Evolutionary conservation across 1,140 invertebrate genomes (phyloP), one percentile per base, ranked within the genome.

Genomic region (Agraylea sexmaculata): DNA sequence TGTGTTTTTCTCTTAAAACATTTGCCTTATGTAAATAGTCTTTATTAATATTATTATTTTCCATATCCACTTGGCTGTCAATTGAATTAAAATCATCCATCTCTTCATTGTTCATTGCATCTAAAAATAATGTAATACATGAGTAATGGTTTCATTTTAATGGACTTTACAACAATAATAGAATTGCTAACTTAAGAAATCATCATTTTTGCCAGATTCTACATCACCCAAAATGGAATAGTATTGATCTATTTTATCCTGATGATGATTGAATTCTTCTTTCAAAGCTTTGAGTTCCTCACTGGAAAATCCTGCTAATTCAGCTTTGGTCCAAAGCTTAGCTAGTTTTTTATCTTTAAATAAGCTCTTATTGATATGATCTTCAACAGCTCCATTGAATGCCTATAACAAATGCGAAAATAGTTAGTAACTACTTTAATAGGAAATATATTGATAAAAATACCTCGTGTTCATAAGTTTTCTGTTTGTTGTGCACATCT

Each of bases 271-370:
- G 55, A 95, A 94, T 62, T 94, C 90, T 62, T 93, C 81, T 54
- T 83, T 87, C 5, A 95, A 60, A 10, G 81, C 75, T 47, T 80
- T 64, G 13, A 95, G 52, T 62, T 95, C 88, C 51, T 85, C 78
- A 49, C 75, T 63, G 33, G 79, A 79, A 57, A 93, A 93, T 25
- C 87, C 88, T 29, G 82, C 76, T 28, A 73, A 60, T 66, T 90
- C 83, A 1, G 88, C 89, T 61, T 90, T 90, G 12, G 78, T 69
- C 90, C 90, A 95, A 1, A 95, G 62, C 52, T 86, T 79, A 54
- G 89, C 88, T 1, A 95, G 62, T 60, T 88, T 90, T 55, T 88
- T 87, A 57, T 94, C 88, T 64, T 80, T 82, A 56, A 93, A 92
- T 2, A 90, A 45, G 54, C 77, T 78, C 53, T 80, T 83, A 40